Conservation (phyloP, 2,113 vertebrate genomes). For the Pica pica region DNA sequence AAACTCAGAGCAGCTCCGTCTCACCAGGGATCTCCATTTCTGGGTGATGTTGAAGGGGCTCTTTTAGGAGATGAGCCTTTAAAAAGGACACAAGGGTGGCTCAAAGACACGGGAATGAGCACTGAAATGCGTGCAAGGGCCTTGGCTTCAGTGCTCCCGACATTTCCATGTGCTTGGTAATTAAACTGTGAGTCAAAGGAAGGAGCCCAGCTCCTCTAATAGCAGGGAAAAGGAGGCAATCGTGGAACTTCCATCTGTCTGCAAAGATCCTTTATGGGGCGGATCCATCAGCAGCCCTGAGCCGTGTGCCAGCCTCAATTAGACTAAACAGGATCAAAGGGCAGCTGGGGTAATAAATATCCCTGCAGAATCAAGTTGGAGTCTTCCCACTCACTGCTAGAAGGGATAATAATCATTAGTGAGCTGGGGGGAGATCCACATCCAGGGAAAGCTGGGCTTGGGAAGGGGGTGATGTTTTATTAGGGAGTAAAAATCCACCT, state of each 20-base stretch:
- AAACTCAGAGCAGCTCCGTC: neutral
- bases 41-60: neutral
- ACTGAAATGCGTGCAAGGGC: neutral
- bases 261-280: constrained; percentile 29
- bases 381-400: neutral
- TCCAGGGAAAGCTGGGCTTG: neutral
- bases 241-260: constrained; percentile 51
- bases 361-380: neutral
- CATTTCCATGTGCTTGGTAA: constrained; percentile 21
- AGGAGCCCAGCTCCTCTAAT: constrained; percentile 41
- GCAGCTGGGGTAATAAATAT: constrained; percentile 44
- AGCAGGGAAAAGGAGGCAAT: constrained; percentile 34
- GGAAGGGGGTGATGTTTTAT: neutral
- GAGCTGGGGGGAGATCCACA: neutral
- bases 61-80: neutral
- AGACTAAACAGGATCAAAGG: constrained; percentile 62
- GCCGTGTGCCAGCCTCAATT: constrained; percentile 52
- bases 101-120: neutral
- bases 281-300: constrained; percentile 45
- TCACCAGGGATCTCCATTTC: neutral
- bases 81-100: neutral
- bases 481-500: neutral
- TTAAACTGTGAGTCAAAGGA: constrained; percentile 30
- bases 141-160: neutral
- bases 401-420: neutral